Conservation (phyloP, 2,113 vertebrate genomes). For the Chionis minor region DNA sequence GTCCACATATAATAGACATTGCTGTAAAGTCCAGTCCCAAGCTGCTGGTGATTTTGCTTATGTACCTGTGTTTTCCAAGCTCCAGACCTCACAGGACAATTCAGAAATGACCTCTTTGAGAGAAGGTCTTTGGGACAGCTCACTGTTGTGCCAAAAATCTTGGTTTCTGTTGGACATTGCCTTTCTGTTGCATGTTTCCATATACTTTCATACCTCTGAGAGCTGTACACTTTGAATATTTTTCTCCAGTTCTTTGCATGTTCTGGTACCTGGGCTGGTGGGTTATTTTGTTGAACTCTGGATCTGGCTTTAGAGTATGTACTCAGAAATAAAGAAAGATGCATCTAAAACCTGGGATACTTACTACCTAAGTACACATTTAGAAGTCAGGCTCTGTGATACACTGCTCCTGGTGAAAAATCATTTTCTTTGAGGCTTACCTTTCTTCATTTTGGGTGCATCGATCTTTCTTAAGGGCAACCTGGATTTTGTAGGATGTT, state of each 20-base stretch:
- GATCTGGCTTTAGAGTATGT: fast-evolving
- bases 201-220: background rate
- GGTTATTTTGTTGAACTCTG: background rate
- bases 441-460: background rate
- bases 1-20: background rate
- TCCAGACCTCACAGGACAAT: background rate
- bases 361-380: background rate
- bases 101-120: background rate
- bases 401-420: background rate
- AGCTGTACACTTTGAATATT: background rate
- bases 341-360: background rate
- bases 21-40: background rate
- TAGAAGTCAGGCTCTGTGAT: background rate
- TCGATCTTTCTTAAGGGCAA: background rate
- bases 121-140: background rate
- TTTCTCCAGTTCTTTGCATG: background rate
- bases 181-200: background rate
- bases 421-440: background rate
- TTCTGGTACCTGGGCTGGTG: background rate
- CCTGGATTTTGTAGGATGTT: background rate
- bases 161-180: background rate
- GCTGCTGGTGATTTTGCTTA: background rate
- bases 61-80: background rate
- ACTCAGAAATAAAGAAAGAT: background rate
- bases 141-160: background rate